Conservation (phyloP, 2,888 invertebrate species). For the Microdon myrmicae region DNA sequence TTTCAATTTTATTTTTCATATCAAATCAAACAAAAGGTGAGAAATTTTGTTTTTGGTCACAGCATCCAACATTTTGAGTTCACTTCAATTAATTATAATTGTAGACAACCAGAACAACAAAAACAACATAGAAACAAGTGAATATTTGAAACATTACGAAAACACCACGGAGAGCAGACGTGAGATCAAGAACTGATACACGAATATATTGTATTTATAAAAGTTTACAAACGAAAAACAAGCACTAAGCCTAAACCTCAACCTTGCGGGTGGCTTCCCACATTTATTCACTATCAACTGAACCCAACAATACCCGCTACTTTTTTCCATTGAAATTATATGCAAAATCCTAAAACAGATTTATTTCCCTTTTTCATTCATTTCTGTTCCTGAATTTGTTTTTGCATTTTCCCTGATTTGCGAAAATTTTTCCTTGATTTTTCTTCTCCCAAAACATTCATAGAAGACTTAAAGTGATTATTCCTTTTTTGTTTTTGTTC, state of each 20-base stretch:
- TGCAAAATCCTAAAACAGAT: constrained; percentile 4
- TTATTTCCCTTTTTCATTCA: constrained; percentile 1
- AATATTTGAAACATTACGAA: constrained; percentile 30
- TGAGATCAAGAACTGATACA: constrained; percentile 16
- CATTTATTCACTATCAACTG: constrained; percentile 13
- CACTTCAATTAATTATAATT: too few species aligned
- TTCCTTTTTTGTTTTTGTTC: constrained; percentile 3
- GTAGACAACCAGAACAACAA: too few species aligned
- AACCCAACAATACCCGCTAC: constrained; percentile 6
- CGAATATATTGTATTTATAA: constrained; percentile 11
- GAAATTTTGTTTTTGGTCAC: background rate
- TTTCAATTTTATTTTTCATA: background rate
- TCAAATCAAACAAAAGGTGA: constrained; percentile 7
- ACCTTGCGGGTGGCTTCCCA: constrained; percentile 46
- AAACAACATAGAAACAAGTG: constrained; percentile 21
- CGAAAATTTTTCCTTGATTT: constrained; percentile 4
- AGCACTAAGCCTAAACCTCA: constrained; percentile 41
- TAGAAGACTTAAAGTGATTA: constrained; percentile 6
- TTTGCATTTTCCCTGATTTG: constrained; percentile 15
- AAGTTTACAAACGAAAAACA: constrained; percentile 18
- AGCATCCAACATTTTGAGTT: constrained; percentile 5
- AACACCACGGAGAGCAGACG: constrained; percentile 28
- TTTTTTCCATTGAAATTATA: constrained; percentile 19
- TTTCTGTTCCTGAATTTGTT: background rate
- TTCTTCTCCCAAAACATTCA: constrained; percentile 15